A percentile compares a stretch with the other conserved stretches of the same genome.
phyloP scores from a whole-genome alignment of 2,888 invertebrate species.

The Tipula helvola region DNA sequence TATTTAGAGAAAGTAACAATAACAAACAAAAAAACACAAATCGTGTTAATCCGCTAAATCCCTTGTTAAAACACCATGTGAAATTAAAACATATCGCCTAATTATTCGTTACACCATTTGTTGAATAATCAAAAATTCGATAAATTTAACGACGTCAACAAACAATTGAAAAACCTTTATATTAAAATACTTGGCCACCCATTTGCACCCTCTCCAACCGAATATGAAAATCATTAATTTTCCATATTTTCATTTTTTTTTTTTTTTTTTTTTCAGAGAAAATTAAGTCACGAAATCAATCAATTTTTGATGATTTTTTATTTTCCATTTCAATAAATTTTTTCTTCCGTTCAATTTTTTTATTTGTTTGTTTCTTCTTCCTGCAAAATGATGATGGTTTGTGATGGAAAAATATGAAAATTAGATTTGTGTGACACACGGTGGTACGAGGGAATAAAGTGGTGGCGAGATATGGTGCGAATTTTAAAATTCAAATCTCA shows the following conservation, averaged over 20 bases:
- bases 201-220: not conserved
- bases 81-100: not conserved
- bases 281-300: conserved; percentile 4
- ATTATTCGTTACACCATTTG: not conserved
- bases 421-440: not conserved
- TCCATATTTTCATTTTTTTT: not conserved
- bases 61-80: not conserved
- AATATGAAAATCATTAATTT: not conserved
- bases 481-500: conserved; percentile 4
- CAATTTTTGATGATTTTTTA: not conserved
- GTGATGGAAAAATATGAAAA: not conserved
- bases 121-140: not conserved
- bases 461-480: not conserved
- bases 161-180: not conserved
- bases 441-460: not conserved
- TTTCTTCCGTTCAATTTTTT: not conserved
- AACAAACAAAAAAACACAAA: not conserved
- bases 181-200: not conserved
- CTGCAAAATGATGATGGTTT: not conserved
- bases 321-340: not conserved
- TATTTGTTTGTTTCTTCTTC: not conserved
- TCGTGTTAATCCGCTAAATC: not conserved
- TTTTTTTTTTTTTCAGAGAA: not conserved
- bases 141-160: not conserved
- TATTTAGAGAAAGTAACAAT: not conserved